phyloP scores from a whole-genome alignment of 2,797 vertebrate species.

The Eulemur mongoz region DNA sequence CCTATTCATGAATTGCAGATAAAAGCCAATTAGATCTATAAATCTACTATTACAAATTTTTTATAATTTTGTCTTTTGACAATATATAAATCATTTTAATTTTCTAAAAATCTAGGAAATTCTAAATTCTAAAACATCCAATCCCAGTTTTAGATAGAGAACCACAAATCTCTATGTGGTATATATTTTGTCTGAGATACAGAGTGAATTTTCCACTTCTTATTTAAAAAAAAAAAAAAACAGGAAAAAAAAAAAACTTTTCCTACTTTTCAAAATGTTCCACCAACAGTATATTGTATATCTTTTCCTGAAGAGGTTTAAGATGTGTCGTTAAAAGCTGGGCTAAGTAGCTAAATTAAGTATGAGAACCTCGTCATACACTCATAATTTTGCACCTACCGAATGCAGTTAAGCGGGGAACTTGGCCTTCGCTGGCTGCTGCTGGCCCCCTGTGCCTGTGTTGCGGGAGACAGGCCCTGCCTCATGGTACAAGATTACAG shows the following conservation, averaged over 20 bases:
- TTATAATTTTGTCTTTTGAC: neutral
- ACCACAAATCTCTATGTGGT: neutral
- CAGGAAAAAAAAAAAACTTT: neutral
- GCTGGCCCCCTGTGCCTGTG: neutral
- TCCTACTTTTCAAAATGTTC: neutral
- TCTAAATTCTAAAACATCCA: neutral
- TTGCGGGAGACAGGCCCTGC: neutral
- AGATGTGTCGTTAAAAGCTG: neutral
- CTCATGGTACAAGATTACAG: neutral
- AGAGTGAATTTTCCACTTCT: neutral
- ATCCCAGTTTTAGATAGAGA: neutral
- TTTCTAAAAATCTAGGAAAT: neutral
- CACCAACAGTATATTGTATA: too few species aligned
- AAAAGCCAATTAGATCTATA: neutral
- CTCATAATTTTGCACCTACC: neutral
- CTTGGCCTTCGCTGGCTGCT: neutral
- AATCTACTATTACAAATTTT: neutral
- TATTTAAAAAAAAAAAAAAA: neutral
- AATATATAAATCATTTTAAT: neutral
- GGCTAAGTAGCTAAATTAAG: neutral
- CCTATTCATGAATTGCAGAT: neutral
- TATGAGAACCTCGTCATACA: neutral
- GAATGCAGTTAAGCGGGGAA: neutral
- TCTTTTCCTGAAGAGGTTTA: neutral
- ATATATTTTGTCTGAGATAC: constrained; percentile 3